Conservation (phyloP, 1,140 invertebrate genomes). For the Neelides sp. region DNA sequence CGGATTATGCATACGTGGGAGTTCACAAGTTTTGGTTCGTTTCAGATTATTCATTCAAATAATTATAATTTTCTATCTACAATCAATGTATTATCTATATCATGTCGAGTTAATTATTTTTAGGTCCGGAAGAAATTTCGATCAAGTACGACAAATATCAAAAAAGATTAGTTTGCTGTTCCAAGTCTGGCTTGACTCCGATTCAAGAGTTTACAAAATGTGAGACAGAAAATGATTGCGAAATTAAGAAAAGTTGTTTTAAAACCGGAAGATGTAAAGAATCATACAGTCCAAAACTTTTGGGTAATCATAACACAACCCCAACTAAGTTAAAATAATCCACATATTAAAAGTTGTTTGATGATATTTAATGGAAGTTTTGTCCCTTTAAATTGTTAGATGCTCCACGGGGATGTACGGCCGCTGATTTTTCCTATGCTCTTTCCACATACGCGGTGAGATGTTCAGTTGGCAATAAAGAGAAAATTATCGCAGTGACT, state of each 20-base stretch:
- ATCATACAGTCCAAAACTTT: slow-evolving; percentile 19
- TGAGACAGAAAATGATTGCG: slow-evolving; percentile 26
- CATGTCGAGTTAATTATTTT: neutral
- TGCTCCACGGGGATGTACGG: slow-evolving; percentile 25
- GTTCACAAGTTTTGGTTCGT: slow-evolving; percentile 21
- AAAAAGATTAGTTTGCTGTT: slow-evolving; percentile 23
- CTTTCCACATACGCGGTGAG: slow-evolving; percentile 24
- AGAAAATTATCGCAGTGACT: slow-evolving; percentile 17
- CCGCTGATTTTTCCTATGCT: slow-evolving; percentile 18
- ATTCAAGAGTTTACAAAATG: slow-evolving; percentile 26
- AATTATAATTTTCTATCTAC: no score
- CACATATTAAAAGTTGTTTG: no score
- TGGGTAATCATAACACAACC: no score
- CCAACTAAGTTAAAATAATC: no score
- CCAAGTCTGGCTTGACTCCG: slow-evolving; percentile 21
- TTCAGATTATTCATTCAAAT: neutral
- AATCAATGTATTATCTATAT: no score
- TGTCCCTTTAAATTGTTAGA: slow-evolving; percentile 14
- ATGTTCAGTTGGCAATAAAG: slow-evolving; percentile 20
- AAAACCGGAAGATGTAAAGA: slow-evolving; percentile 21
- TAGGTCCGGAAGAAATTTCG: slow-evolving; percentile 19
- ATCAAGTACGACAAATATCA: slow-evolving; percentile 20
- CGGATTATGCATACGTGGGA: slow-evolving; percentile 28
- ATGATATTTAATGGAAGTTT: no score
- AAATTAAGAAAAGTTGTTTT: slow-evolving; percentile 26